Base-by-base conservation (phyloP, 2,113 vertebrate genomes). In the Felis catus region DNA sequence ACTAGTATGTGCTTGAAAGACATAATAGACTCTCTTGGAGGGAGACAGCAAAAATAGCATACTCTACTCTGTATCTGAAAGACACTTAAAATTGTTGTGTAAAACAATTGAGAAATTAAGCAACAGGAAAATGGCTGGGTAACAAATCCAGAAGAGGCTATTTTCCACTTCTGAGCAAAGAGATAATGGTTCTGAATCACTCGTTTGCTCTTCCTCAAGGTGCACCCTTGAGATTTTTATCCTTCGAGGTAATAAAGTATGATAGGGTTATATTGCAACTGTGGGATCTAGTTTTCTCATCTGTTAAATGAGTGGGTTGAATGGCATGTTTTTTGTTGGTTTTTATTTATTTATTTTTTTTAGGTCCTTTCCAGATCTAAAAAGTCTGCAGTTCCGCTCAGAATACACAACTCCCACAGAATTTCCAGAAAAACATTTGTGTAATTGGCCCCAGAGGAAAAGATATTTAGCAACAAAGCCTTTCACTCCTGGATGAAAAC, bases 371-470 rank as follows among this genome's bases (percentile, higher is more conserved):
- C 66, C 83, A 96, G 74, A 90, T 66, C 82, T 89, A 80, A 94
- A 94, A 90, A 48, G 33, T 65, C 82, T 71, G 68, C 16, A n/a
- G 58, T 58, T 93, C 79, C 76, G 53, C 65, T 96, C 80, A 86
- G 83, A 82, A 96, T 84, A 92, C 18, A 93, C 14, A 92, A 74
- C 48, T 86, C 73, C 88, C 68, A 68, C 78, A 73, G 78, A 89
- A 39, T 89, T 95, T 97, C 63, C 73, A 89, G 91, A 51, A 95
- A 93, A 86, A 89, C 63, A 91, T 45, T 65, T 70, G 82, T 74
- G 74, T 45, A 82, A 86, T 71, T 89, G 79, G 73, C 53, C 91
- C 92, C 95, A 86, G 65, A 92, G 65, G 92, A 93, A 97, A 86
- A n/a, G 63, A 81, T 51, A 93, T 86, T 86, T 36, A 73, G 83